phyloP scores from a whole-genome alignment of 1,140 invertebrate genomes.

The Microplitis demolitor region DNA sequence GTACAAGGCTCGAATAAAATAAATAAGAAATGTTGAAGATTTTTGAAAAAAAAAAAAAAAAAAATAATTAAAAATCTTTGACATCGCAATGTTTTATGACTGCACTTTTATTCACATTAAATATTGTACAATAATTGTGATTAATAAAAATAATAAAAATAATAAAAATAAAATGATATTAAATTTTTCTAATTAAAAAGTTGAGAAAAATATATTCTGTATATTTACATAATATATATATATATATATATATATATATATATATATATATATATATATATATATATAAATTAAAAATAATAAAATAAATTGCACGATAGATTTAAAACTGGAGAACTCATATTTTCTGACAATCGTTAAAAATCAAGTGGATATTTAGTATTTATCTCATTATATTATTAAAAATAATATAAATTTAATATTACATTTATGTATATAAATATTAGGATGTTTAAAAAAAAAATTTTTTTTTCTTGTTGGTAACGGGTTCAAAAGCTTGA shows the following conservation, averaged over 20 bases:
- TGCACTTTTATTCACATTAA: no score
- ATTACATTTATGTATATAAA: no score
- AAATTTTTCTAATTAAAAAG: no score
- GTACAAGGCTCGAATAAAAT: neutral
- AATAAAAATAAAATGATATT: no score
- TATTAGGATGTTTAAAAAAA: no score
- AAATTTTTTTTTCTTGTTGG: no score
- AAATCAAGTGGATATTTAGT: neutral
- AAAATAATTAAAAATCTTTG: neutral
- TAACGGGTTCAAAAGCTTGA: no score
- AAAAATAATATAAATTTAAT: neutral
- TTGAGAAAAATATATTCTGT: neutral
- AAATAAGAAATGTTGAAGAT: neutral
- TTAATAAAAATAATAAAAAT: no score
- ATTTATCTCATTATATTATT: neutral
- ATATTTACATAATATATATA: neutral
- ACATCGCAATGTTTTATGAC: no score
- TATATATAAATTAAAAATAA: neutral
- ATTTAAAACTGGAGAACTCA: neutral
- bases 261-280: neutral
- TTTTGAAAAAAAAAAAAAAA: neutral
- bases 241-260: neutral
- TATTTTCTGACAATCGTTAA: constrained; percentile 29
- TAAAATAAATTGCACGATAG: no score
- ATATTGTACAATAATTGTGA: no score